Percentiles rank a stretch among this genome's conserved stretches.
These are phyloP conservation scores for Heliconius ethilla DNA, from an alignment of 2,888 invertebrate genomes.

Conservation along the genomic window DNA sequence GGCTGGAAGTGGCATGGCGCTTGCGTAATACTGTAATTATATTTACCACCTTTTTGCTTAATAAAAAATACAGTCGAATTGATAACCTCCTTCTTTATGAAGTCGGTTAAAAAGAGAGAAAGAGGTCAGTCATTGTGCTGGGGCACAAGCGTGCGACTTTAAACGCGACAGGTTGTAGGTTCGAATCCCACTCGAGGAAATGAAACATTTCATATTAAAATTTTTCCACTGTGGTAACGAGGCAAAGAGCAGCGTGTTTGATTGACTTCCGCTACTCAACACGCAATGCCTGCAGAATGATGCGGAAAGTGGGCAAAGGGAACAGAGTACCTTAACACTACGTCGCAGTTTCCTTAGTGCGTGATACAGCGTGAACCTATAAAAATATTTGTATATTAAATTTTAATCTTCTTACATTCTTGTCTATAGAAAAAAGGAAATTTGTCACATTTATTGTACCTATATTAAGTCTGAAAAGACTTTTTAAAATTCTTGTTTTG, in stretches of 20 bases:
- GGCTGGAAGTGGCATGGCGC: constrained; percentile 24
- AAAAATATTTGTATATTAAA: not conserved
- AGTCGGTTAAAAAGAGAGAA: constrained; percentile 1
- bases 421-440: not conserved
- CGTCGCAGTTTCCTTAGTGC: not conserved
- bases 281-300: not conserved
- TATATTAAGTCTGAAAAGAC: too few species aligned
- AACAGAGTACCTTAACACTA: not conserved
- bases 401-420: not conserved
- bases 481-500: not conserved
- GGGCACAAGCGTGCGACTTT: too few species aligned
- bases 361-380: not conserved
- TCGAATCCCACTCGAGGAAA: too few species aligned
- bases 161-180: too few species aligned
- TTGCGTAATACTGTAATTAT: constrained; percentile 31
- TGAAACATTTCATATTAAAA: too few species aligned
- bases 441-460: not conserved
- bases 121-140: not conserved
- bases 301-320: not conserved
- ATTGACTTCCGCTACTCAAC: not conserved
- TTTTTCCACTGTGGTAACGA: not conserved
- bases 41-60: constrained; percentile 1
- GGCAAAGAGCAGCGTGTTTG: not conserved
- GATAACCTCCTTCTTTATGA: too few species aligned
- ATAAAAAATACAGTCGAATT: too few species aligned